A percentile compares a stretch with the other conserved stretches of the same genome.
phyloP scores from a whole-genome alignment of 2,888 invertebrate species.

The Noctua janthina region DNA sequence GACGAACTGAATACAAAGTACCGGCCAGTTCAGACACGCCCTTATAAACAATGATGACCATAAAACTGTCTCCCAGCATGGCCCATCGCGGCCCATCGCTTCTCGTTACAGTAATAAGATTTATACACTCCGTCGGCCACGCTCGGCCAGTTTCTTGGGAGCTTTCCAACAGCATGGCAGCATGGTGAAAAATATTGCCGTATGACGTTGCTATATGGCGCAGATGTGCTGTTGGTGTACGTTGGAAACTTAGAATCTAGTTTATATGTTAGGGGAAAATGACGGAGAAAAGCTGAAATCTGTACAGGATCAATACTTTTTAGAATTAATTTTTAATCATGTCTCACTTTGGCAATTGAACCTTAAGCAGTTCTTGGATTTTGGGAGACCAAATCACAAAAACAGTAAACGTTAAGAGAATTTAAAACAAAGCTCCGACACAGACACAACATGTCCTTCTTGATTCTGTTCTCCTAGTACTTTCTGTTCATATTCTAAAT shows the following conservation, averaged over 20 bases:
- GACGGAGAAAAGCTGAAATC: too few relatives aligned
- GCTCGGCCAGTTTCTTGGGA: constrained; percentile 40
- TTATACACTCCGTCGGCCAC: constrained; percentile 29
- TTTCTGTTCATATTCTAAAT: too few relatives aligned
- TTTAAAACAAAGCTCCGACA: neutral
- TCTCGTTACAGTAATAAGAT: constrained; percentile 63
- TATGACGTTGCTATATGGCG: constrained; percentile 2
- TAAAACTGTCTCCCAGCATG: constrained; percentile 49
- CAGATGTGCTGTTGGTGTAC: neutral
- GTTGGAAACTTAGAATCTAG: neutral
- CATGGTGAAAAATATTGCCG: constrained; percentile 12
- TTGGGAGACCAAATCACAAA: neutral
- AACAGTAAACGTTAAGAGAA: neutral
- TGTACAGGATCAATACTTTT: neutral
- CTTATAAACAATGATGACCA: constrained; percentile 48
- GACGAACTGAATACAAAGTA: constrained; percentile 53
- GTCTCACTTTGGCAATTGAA: neutral
- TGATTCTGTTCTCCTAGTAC: too few relatives aligned
- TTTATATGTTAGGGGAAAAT: neutral
- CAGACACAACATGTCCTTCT: neutral
- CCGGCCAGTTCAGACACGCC: constrained; percentile 17
- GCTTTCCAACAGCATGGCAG: constrained; percentile 26
- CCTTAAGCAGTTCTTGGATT: neutral
- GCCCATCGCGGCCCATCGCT: constrained; percentile 47
- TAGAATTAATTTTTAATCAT: neutral